These are phyloP conservation scores for Chionoecetes opilio DNA, from an alignment of 1,140 invertebrate genomes.

Conservation along the genomic window DNA sequence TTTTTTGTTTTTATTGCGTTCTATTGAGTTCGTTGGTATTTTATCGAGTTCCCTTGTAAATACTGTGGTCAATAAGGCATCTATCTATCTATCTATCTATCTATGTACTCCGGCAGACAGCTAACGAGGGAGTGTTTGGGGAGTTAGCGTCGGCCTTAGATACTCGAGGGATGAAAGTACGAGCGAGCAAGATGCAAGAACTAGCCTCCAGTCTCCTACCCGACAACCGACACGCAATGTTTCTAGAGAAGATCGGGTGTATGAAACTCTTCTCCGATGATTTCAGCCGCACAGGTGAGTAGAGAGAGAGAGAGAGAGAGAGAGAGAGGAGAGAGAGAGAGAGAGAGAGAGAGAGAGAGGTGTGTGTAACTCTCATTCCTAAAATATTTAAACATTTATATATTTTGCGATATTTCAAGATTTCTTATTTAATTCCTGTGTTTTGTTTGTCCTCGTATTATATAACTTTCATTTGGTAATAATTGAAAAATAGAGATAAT, in stretches of 20 bases:
- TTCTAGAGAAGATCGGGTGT: slow-evolving; percentile 58
- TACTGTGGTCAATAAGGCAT: no score
- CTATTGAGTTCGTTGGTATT: no score
- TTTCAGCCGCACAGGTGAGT: slow-evolving; percentile 65
- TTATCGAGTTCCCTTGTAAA: no score
- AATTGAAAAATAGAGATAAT: neutral
- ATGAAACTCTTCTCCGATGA: slow-evolving; percentile 64
- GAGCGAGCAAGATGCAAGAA: slow-evolving; percentile 62
- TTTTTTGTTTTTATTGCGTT: no score
- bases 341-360: no score
- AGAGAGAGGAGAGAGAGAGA: no score
- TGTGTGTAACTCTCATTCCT: no score
- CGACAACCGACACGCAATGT: slow-evolving; percentile 56
- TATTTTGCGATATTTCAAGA: neutral
- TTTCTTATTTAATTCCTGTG: no score
- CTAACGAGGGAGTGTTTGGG: slow-evolving; percentile 41
- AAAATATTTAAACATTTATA: neutral
- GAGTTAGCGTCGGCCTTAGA: slow-evolving; percentile 9
- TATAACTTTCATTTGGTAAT: no score
- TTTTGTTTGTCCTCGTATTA: no score
- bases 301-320: no score
- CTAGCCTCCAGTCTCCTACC: slow-evolving; percentile 31
- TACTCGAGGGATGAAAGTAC: slow-evolving; percentile 24
- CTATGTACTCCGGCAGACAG: slow-evolving; percentile 47
- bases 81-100: no score